phyloP scores from a whole-genome alignment of 2,113 vertebrate genomes.

The Malurus elegans region DNA sequence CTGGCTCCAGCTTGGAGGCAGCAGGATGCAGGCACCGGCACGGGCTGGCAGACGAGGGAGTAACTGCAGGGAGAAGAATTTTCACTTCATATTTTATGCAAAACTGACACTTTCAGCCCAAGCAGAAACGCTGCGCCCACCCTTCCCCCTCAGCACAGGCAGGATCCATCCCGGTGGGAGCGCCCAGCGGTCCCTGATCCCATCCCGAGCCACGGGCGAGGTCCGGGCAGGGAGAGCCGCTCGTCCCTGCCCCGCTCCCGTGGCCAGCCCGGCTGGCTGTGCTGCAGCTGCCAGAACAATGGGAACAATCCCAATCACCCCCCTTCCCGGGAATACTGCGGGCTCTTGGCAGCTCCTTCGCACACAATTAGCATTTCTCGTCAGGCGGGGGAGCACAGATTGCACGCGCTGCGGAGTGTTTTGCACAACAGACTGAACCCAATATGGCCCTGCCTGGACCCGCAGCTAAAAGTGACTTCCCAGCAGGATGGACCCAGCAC shows the following conservation, averaged over 20 bases:
- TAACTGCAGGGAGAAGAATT: not conserved
- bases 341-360: conserved; percentile 52
- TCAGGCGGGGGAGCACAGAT: conserved; percentile 41
- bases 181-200: rapidly evolving
- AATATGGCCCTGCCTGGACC: conserved; percentile 46
- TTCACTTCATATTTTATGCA: not conserved
- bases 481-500: not conserved
- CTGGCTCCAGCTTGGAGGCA: not conserved
- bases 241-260: not conserved
- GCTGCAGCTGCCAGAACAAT: conserved; percentile 53
- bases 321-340: not conserved
- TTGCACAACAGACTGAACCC: conserved; percentile 62
- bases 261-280: not conserved
- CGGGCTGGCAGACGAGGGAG: not conserved
- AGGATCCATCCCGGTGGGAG: not conserved
- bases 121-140: not conserved
- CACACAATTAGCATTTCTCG: conserved; percentile 60
- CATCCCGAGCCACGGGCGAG: rapidly evolving
- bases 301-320: conserved; percentile 14
- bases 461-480: conserved; percentile 2
- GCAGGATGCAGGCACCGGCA: not conserved
- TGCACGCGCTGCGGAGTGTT: conserved; percentile 40
- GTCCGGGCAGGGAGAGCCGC: not conserved
- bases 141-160: not conserved
- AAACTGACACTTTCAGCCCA: not conserved